A percentile compares a stretch with the other conserved stretches of the same genome.
These are phyloP conservation scores for Eurystomus gularis DNA, from an alignment of 2,113 vertebrate genomes.

Conservation along the genomic window DNA sequence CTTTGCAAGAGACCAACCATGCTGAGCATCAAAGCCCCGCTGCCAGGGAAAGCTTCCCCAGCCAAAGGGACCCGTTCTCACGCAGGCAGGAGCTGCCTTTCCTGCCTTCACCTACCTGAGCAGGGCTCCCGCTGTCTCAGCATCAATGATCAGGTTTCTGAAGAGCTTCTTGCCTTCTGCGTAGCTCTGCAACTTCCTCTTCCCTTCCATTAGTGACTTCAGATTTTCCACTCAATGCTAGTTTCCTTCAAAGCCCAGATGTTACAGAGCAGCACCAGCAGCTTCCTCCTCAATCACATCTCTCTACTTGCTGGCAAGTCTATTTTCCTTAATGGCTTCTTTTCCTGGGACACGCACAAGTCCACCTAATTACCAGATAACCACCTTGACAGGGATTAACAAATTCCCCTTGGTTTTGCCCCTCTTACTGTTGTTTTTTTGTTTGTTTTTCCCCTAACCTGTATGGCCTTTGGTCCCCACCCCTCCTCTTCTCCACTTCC, in stretches of 20 bases:
- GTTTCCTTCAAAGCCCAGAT: not conserved
- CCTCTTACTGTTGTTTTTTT: too few species aligned
- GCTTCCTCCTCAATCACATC: not conserved
- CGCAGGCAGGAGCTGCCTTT: not conserved
- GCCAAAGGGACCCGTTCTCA: accelerated
- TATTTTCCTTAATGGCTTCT: not conserved
- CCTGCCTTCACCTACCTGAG: not conserved
- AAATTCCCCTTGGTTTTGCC: not conserved
- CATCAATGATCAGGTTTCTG: accelerated
- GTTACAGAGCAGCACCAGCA: not conserved
- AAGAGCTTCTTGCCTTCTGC: not conserved
- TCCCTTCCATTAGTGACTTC: not conserved
- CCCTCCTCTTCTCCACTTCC: not conserved
- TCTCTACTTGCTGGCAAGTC: not conserved
- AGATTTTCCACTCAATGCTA: not conserved
- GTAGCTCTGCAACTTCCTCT: not conserved
- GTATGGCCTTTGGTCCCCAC: not conserved
- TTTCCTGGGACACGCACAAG: accelerated
- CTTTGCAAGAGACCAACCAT: accelerated
- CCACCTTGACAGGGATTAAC: not conserved
- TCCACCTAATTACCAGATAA: not conserved
- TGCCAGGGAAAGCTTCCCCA: not conserved
- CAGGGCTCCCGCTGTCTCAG: not conserved
- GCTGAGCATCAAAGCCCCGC: accelerated
- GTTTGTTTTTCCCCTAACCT: not conserved